phyloP scores from a whole-genome alignment of 2,113 vertebrate genomes.

The Mobula birostris region DNA sequence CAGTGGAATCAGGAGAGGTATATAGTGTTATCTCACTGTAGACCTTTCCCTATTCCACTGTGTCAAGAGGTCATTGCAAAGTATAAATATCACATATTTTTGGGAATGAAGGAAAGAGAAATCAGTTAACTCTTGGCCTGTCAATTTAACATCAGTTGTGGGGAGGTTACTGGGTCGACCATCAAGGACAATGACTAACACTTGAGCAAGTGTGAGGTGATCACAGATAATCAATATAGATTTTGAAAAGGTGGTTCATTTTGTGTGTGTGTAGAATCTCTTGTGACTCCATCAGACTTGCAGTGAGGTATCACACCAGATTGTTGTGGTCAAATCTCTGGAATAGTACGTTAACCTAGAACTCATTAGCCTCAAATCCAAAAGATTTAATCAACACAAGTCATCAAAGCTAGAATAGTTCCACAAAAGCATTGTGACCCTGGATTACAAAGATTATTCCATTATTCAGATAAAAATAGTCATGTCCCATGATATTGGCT shows the following conservation, averaged over 20 bases:
- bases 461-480: neutral
- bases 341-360: no score
- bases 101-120: neutral
- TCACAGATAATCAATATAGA: neutral
- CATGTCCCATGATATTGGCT: neutral
- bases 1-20: neutral
- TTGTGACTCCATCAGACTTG: no score
- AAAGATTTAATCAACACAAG: neutral
- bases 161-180: neutral
- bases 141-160: neutral
- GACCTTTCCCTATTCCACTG: no score
- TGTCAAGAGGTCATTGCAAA: neutral
- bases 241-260: neutral
- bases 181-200: neutral
- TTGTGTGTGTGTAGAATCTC: no score
- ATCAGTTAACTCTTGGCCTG: neutral
- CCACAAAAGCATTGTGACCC: neutral
- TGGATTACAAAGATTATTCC: neutral
- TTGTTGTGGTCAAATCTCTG: no score
- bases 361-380: no score
- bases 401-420: neutral
- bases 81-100: neutral
- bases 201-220: neutral
- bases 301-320: no score
- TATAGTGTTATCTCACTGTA: neutral